Evolutionary conservation across 2,113 vertebrate species (phyloP), one percentile per base, ranked within the genome.

Genomic region (Catharus bicknelli): DNA sequence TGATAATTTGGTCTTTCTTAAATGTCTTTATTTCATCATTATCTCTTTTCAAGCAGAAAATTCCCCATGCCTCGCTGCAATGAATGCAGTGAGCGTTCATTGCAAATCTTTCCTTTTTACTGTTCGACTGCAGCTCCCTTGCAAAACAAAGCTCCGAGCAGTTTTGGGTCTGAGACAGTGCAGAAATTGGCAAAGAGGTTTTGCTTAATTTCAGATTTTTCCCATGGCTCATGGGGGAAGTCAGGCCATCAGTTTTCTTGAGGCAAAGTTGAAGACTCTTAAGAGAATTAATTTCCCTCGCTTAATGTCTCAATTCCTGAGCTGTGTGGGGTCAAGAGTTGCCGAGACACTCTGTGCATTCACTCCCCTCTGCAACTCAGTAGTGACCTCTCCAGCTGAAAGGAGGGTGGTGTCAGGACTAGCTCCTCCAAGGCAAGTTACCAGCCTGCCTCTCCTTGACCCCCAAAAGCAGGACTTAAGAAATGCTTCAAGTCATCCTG

Each of bases 381-480:
- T 63, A 94, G 87, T 80, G 90, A 92, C 94, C 84, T 85, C 93
- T 96, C 95, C 90, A 96, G 89, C 75, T 85, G 87, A 94, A 95
- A 95, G 55, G 38, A 38, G 63, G 74, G 75, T 83, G 82, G 55
- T 92, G 88, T 75, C 79, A 92, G 79, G 59, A 70, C 47, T 70
- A 47, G 38, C 20, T 87, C 70, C 63, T 36, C 19, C 43, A 54
- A n/a, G 19, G 68, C 29, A 36, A 18, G 54, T 43, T 47, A 87
- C 23, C 57, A 79, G 70, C n/a, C 55, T 80, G 62, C 55, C 59
- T 66, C 55, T 58, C 55, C 63, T 38, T 72, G 11, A 45, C 58
- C 40, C 48, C 42, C 34, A 63, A 74, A 83, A 18, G 8, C 21
- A 47, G 20, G 19, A 40, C 34, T 84, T 93, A 61, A 72, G 58